phyloP scores from a whole-genome alignment of 2,113 vertebrate species.

The Leptodactylus fuscus region DNA sequence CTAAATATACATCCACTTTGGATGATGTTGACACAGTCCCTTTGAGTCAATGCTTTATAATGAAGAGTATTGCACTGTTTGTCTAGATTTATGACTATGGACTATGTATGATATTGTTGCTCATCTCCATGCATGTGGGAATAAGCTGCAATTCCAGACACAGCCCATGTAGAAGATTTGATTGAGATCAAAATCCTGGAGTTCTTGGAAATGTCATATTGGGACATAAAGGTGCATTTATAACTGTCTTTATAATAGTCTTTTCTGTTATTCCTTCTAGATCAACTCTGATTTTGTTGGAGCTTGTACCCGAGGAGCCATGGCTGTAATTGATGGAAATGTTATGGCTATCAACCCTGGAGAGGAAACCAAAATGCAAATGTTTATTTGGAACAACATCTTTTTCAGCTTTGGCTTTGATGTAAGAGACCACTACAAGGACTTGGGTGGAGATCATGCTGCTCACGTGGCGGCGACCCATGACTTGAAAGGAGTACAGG shows the following conservation, averaged over 20 bases:
- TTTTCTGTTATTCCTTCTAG: conserved; percentile 63
- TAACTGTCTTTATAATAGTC: neutral
- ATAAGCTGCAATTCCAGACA: too few species aligned
- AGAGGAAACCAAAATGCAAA: conserved; percentile 71
- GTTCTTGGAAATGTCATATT: neutral
- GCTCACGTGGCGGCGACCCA: conserved; percentile 77
- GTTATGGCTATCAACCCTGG: conserved; percentile 76
- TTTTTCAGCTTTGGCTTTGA: conserved; percentile 78
- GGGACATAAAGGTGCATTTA: neutral
- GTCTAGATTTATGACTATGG: too few species aligned
- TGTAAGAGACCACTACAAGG: conserved; percentile 61
- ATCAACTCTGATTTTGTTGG: conserved; percentile 80
- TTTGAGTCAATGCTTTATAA: too few species aligned
- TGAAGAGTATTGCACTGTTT: too few species aligned
- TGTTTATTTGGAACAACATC: conserved; percentile 79
- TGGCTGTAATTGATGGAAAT: conserved; percentile 77
- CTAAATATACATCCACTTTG: too few species aligned
- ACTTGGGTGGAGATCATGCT: conserved; percentile 75
- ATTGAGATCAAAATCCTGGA: neutral
- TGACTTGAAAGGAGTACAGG: conserved; percentile 77
- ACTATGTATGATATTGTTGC: neutral
- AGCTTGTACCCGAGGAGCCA: conserved; percentile 74
- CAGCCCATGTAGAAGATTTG: neutral
- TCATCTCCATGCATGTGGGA: neutral
- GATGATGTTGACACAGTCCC: too few species aligned